Base-by-base conservation (phyloP, 1,140 invertebrate species). In the Hycleus phaleratus region DNA sequence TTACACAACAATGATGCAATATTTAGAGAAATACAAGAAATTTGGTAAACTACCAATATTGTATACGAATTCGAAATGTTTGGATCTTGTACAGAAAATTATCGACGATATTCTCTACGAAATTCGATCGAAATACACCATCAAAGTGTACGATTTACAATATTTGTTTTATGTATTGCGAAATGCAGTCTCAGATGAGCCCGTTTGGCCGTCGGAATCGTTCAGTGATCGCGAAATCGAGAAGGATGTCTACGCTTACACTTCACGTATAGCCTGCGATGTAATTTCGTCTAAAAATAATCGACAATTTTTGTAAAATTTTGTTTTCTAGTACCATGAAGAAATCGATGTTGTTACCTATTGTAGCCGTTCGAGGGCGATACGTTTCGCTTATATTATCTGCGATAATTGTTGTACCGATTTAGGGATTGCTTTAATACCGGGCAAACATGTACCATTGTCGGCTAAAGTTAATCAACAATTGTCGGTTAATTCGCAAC, bases 101-200 rank as follows among this genome's bases (percentile, higher is more conserved):
- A 65, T 82, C 3, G 50, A 69, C 7, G 70, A 73, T 59, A 68
- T 81, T 64, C 71, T 71, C 18, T 38, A 55, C 18, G 60, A 71
- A 50, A 72, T 70, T 71, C n/a, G 56, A 60, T 5, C 10, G 58
- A 9, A 10, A 9, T 3, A 71, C 72, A 38, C 69, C 60, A 52
- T 81, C 61, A 60, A 68, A n/a, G 60, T 83, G 4, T 83, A 82
- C 64, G 74, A 74, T n/a, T 61, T 82, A 25, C 78, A 82, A 52
- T 61, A 63, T 1, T 51, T 84, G 7, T 79, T 82, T 53, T 73
- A 64, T 43, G 63, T 60, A 7, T 44, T 83, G n/a, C 70, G 73
- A 10, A 80, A 79, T 59, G 63, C 66, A 1, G 60, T 71, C 10
- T 68, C 66, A 12, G 52, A 60, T 1, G 40, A 55, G 0, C 46